Evolutionary conservation across 2,888 invertebrate species (phyloP).

Genomic region (Drosophila ezoana): DNA sequence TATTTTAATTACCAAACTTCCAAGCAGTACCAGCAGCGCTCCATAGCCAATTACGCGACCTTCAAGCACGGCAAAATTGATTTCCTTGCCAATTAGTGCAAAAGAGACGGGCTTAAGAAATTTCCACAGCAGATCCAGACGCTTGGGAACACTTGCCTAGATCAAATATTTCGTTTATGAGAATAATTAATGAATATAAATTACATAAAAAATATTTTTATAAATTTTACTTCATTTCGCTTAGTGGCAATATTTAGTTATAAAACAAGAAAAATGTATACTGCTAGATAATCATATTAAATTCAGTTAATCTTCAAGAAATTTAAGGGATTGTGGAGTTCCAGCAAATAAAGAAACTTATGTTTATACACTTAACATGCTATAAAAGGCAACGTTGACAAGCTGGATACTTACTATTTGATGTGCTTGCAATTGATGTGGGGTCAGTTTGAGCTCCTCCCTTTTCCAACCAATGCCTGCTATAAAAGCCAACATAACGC

Average conservation of each 20-base stretch:
- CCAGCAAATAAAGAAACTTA: no score
- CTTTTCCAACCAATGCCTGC: slow-evolving; percentile 86
- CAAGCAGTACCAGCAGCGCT: slow-evolving; percentile 83
- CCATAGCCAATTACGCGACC: slow-evolving; percentile 86
- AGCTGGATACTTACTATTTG: slow-evolving; percentile 77
- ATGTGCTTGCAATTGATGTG: slow-evolving; percentile 72
- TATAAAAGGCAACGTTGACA: neutral
- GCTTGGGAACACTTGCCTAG: slow-evolving; percentile 86
- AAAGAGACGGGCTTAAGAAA: slow-evolving; percentile 91
- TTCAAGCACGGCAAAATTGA: slow-evolving; percentile 87
- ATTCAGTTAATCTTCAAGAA: neutral
- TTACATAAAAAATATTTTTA: neutral
- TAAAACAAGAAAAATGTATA: no score
- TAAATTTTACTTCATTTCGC: neutral
- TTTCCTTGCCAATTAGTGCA: slow-evolving; percentile 91
- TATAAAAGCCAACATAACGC: slow-evolving; percentile 86
- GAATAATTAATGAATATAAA: neutral
- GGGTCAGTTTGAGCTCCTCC: slow-evolving; percentile 72
- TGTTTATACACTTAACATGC: no score
- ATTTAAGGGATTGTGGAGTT: no score
- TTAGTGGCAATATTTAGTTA: neutral
- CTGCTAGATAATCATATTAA: neutral
- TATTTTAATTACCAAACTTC: slow-evolving; percentile 86
- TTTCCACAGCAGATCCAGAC: slow-evolving; percentile 88
- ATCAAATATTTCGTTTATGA: slow-evolving; percentile 15